These are phyloP conservation scores for Tetrapedia diversipes DNA, from an alignment of 2,888 invertebrate genomes.

Conservation along the genomic window DNA sequence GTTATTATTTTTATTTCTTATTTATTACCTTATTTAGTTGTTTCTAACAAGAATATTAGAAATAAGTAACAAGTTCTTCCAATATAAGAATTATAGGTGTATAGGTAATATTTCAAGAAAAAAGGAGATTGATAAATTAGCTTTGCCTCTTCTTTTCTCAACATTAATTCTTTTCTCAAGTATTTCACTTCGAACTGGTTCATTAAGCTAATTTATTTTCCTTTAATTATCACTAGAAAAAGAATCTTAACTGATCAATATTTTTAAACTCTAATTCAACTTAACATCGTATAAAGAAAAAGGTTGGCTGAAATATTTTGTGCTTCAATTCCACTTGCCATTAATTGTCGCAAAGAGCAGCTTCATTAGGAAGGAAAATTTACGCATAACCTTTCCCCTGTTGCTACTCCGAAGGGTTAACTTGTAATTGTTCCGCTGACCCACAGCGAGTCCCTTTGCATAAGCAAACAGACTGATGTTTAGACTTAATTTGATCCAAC, in stretches of 20 bases:
- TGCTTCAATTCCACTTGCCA: neutral
- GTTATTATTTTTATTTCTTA: no score
- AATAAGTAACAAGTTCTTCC: no score
- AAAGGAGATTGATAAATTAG: no score
- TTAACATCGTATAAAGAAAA: neutral
- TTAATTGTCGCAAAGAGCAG: neutral
- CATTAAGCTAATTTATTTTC: no score
- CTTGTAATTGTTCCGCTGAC: neutral
- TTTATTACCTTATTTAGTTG: no score
- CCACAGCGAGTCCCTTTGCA: constrained; percentile 5
- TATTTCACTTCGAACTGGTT: no score
- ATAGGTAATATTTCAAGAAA: no score
- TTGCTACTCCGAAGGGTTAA: neutral
- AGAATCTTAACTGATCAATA: neutral
- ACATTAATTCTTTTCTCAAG: no score
- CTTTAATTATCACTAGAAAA: neutral
- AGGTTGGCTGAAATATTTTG: neutral
- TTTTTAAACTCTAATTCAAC: no score
- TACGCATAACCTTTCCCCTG: neutral
- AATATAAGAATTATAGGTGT: no score
- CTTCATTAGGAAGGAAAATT: neutral
- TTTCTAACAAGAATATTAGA: no score
- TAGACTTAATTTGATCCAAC: constrained; percentile 15
- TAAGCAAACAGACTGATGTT: neutral
- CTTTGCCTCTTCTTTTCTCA: no score